These are phyloP conservation scores for Benitochromis conjunctus DNA, from an alignment of 2,113 vertebrate species.

Conservation along the genomic window DNA sequence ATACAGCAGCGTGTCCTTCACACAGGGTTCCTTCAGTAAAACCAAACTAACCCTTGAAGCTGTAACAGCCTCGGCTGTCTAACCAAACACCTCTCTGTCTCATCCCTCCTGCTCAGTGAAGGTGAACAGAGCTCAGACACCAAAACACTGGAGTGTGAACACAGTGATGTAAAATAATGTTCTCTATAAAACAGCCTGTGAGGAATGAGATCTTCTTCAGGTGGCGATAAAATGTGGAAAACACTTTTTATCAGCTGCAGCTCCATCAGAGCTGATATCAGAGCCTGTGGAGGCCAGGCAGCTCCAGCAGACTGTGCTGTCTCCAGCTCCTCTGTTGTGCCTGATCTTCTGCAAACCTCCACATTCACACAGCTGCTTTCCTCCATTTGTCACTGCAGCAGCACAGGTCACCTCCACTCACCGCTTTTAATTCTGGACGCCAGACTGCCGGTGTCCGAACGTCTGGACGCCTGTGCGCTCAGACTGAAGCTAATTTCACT, in stretches of 20 bases:
- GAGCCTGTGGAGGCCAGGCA: neutral
- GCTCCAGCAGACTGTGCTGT: neutral
- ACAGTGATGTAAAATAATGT: neutral
- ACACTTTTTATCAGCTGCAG: neutral
- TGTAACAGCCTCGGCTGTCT: neutral
- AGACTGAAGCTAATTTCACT: neutral
- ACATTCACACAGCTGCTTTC: neutral
- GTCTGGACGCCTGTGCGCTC: neutral
- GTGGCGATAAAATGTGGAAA: neutral
- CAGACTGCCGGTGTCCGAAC: neutral
- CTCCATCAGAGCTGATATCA: neutral
- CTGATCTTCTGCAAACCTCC: neutral
- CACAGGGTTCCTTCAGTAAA: neutral
- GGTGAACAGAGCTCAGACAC: neutral
- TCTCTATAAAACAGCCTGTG: neutral
- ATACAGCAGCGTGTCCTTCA: neutral
- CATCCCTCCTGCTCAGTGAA: neutral
- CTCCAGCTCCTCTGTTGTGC: accelerated
- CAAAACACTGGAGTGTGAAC: neutral
- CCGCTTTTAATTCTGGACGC: neutral
- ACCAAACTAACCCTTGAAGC: neutral
- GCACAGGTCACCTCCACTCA: neutral
- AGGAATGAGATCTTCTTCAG: neutral
- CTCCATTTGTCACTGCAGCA: neutral
- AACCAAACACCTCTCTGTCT: accelerated